Conservation (phyloP, 2,888 invertebrate genomes). For the Standfussiana lucernea region DNA sequence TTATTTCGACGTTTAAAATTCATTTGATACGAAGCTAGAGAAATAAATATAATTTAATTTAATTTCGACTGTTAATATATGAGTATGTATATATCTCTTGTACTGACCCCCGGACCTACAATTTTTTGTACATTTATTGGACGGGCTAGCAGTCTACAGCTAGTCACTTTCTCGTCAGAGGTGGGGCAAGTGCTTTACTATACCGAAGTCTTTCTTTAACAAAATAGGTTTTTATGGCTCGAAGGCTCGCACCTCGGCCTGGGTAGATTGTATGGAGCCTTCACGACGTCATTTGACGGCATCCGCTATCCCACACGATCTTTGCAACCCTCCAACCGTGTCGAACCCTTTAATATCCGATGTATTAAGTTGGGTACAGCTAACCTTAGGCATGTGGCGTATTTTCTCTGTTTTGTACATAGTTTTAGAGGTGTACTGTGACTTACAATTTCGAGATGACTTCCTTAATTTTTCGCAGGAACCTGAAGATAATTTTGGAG, state of each 20-base stretch:
- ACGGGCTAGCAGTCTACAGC: not conserved
- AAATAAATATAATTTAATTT: not conserved
- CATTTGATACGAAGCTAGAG: too few relatives aligned
- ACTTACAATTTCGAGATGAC: not conserved
- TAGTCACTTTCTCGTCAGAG: not conserved
- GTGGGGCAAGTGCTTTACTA: not conserved
- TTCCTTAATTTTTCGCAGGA: not conserved
- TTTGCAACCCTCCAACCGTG: slow-evolving; percentile 48
- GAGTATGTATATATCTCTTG: not conserved
- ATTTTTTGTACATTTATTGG: not conserved
- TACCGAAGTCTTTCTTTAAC: slow-evolving; percentile 55
- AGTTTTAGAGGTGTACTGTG: not conserved
- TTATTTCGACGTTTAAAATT: too few relatives aligned
- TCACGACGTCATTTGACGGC: slow-evolving; percentile 56
- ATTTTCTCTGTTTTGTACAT: slow-evolving; percentile 19
- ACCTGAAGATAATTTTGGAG: not conserved
- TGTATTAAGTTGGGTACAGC: slow-evolving; percentile 41
- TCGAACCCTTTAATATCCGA: slow-evolving; percentile 64
- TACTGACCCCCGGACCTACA: not conserved
- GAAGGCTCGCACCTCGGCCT: slow-evolving; percentile 57
- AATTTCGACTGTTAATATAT: not conserved
- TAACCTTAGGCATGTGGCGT: slow-evolving; percentile 14
- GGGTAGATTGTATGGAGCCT: slow-evolving; percentile 62
- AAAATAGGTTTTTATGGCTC: slow-evolving; percentile 62
- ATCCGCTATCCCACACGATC: slow-evolving; percentile 63